Conservation (phyloP, 2,797 vertebrate species). For the Balearica regulorum region DNA sequence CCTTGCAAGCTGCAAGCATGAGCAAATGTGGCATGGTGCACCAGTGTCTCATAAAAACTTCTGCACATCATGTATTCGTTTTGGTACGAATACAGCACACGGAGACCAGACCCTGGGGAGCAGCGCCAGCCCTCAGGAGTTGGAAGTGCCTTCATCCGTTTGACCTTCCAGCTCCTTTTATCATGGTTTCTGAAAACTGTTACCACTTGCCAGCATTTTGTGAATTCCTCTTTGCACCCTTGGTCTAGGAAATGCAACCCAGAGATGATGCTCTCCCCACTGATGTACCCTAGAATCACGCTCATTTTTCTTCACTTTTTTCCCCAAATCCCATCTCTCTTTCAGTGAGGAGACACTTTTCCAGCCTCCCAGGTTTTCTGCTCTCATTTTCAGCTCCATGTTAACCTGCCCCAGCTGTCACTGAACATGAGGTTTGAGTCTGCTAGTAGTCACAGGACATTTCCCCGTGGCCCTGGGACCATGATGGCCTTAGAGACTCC, state of each 20-base stretch:
- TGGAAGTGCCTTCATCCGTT: not conserved
- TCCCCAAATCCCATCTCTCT: not conserved
- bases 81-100: fast-evolving
- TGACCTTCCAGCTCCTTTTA: not conserved
- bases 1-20: not conserved
- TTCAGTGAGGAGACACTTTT: not conserved
- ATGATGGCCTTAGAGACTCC: not conserved
- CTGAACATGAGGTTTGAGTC: not conserved
- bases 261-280: not conserved
- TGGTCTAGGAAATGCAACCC: not conserved
- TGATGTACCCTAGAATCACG: not conserved
- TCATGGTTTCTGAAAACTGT: not conserved
- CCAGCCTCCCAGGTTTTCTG: not conserved
- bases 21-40: fast-evolving
- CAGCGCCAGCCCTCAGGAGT: not conserved
- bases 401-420: not conserved
- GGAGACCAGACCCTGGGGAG: not conserved
- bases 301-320: not conserved
- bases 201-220: not conserved
- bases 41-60: not conserved
- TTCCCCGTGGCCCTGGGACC: not conserved
- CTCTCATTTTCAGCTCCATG: not conserved
- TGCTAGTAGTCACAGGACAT: not conserved
- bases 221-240: not conserved
- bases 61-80: not conserved